phyloP scores from a whole-genome alignment of 2,113 vertebrate species.

The Microtus ochrogaster region DNA sequence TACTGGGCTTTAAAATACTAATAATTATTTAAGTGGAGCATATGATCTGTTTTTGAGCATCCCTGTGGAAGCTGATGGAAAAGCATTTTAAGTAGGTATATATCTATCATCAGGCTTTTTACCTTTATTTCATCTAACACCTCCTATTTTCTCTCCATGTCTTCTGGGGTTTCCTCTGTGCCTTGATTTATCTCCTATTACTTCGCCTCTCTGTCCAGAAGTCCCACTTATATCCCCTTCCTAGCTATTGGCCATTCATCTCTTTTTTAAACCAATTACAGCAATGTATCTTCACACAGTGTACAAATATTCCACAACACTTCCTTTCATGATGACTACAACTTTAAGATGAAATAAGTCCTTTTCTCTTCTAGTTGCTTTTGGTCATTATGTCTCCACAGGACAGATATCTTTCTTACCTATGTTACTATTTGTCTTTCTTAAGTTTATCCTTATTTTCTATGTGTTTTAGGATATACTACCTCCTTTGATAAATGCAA shows the following conservation, averaged over 20 bases:
- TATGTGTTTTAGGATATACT: neutral
- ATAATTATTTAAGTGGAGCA: conserved; percentile 53
- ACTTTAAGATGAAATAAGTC: neutral
- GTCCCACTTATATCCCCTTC: neutral
- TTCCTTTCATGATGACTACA: neutral
- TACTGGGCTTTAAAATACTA: conserved; percentile 53
- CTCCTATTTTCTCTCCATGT: neutral
- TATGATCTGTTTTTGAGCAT: conserved; percentile 3
- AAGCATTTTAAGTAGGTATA: conserved; percentile 48
- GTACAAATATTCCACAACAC: neutral
- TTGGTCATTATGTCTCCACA: neutral
- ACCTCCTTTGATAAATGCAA: neutral
- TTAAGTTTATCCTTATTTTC: neutral
- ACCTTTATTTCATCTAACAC: neutral
- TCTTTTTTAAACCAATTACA: neutral
- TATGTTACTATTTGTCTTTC: neutral
- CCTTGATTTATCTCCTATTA: neutral
- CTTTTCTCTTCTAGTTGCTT: neutral
- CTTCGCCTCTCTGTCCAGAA: neutral
- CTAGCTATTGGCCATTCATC: neutral
- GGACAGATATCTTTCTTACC: neutral
- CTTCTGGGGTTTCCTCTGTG: neutral
- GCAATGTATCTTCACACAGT: neutral
- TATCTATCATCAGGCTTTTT: neutral
- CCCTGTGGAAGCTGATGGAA: neutral